A percentile compares a stretch with the other conserved stretches of the same genome.
Conservation (phyloP, 2,113 vertebrate species). For the Pantherophis guttatus region DNA sequence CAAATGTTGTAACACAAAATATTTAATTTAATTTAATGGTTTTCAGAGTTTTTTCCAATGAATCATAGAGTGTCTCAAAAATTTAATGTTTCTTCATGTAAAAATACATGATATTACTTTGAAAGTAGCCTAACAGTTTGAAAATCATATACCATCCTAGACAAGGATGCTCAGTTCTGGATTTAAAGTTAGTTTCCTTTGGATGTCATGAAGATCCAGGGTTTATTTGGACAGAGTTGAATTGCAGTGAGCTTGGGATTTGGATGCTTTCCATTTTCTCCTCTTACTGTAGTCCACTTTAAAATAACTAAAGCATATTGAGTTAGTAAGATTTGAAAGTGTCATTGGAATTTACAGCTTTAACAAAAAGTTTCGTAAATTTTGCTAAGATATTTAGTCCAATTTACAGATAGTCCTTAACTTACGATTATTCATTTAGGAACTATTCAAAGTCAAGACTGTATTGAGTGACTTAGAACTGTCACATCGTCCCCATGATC, state of each 20-base stretch:
- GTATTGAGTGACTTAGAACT: not conserved
- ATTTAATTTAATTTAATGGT: not conserved
- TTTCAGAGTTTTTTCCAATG: not conserved
- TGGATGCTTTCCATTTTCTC: not conserved
- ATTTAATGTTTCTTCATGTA: not conserved
- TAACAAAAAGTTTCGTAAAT: not conserved
- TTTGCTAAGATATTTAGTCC: not conserved
- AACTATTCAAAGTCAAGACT: not conserved
- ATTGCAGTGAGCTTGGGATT: not conserved
- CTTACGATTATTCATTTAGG: not conserved
- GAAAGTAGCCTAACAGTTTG: not conserved
- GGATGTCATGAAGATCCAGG: not conserved
- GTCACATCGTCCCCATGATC: not conserved
- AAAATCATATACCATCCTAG: not conserved
- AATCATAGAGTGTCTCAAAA: not conserved
- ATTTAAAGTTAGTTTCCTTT: not conserved
- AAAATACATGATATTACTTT: not conserved
- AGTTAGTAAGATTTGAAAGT: not conserved
- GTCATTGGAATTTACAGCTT: not conserved
- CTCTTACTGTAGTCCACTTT: not conserved
- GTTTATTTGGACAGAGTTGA: not conserved
- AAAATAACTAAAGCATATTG: not conserved
- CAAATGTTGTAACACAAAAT: not conserved
- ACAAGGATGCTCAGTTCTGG: not conserved
- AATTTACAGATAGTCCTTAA: not conserved